Conservation (phyloP, 2,797 vertebrate species). For the Saxicola maurus region DNA sequence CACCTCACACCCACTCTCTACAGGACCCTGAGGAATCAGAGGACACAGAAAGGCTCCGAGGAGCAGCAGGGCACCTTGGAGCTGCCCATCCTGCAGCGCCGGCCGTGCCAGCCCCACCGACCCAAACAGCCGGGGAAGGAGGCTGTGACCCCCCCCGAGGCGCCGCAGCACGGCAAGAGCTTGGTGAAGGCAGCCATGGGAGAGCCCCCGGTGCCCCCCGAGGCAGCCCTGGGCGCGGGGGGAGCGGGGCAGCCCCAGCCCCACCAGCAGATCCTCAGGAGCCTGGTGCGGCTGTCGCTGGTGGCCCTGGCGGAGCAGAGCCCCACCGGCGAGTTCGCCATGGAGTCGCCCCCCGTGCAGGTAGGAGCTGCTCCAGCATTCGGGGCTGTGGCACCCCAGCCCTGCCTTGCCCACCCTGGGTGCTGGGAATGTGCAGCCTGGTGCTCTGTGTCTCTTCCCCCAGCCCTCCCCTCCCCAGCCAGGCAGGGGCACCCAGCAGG, state of each 20-base stretch:
- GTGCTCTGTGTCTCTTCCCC: background rate
- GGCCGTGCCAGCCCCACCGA: conserved; percentile 70
- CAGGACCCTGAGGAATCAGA: conserved; percentile 81
- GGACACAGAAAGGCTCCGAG: conserved; percentile 41
- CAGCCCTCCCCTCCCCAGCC: rapidly evolving
- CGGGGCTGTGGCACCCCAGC: rapidly evolving
- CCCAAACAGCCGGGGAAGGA: conserved; percentile 55
- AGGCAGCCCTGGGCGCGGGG: conserved; percentile 43
- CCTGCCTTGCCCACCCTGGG: background rate
- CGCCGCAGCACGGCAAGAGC: conserved; percentile 22
- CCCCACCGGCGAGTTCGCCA: conserved; percentile 80
- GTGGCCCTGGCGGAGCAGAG: conserved; percentile 87
- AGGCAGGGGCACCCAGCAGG: background rate
- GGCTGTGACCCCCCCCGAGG: background rate
- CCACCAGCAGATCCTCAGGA: conserved; percentile 84
- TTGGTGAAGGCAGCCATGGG: conserved; percentile 52
- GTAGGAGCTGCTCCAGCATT: conserved; percentile 54
- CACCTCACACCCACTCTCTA: conserved; percentile 74
- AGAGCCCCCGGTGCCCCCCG: background rate
- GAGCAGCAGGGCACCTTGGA: conserved; percentile 56
- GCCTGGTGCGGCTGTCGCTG: conserved; percentile 90
- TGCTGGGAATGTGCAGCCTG: background rate
- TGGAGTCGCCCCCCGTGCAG: conserved; percentile 91
- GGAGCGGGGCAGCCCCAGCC: conserved; percentile 65
- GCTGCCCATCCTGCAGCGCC: conserved; percentile 51